Percentiles rank a stretch among this genome's conserved stretches.
phyloP scores from a whole-genome alignment of 1,140 invertebrate species.

The Arctopsyche grandis region DNA sequence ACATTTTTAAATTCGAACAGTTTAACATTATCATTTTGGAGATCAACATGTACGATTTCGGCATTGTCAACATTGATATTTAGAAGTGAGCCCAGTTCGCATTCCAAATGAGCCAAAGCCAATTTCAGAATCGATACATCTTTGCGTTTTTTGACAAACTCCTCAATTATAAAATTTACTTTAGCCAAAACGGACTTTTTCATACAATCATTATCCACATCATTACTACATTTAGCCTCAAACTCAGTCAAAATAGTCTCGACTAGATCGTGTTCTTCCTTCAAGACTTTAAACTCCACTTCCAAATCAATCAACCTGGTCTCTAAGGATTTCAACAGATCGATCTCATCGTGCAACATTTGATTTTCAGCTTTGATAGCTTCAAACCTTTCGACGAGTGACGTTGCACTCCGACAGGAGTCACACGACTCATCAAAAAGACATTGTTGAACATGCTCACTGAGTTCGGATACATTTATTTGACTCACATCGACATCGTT shows the following conservation, averaged over 20 bases:
- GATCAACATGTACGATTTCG: too few relatives aligned
- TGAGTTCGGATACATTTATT: too few relatives aligned
- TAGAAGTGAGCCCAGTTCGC: too few relatives aligned
- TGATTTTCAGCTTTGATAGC: slow-evolving; percentile 8
- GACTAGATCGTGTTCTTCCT: slow-evolving; percentile 59
- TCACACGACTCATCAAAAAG: neutral
- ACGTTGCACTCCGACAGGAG: neutral
- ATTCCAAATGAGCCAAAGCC: too few relatives aligned
- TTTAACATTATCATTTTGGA: slow-evolving; percentile 13
- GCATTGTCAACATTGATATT: too few relatives aligned
- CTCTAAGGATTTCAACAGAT: neutral
- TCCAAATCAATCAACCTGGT: neutral
- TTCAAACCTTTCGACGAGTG: neutral
- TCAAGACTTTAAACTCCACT: slow-evolving; percentile 55
- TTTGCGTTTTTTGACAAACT: neutral
- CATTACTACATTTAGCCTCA: too few relatives aligned
- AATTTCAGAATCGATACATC: neutral
- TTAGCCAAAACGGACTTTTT: neutral
- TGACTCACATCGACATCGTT: too few relatives aligned
- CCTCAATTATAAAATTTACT: neutral
- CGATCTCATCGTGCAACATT: neutral
- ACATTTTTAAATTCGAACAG: neutral
- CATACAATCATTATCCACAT: neutral
- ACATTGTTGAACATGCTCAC: too few relatives aligned
- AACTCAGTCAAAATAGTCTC: slow-evolving; percentile 52